Percentiles rank a stretch among this genome's conserved stretches.
Evolutionary conservation across 2,113 vertebrate species (phyloP).

Genomic region (Aphelocoma coerulescens): DNA sequence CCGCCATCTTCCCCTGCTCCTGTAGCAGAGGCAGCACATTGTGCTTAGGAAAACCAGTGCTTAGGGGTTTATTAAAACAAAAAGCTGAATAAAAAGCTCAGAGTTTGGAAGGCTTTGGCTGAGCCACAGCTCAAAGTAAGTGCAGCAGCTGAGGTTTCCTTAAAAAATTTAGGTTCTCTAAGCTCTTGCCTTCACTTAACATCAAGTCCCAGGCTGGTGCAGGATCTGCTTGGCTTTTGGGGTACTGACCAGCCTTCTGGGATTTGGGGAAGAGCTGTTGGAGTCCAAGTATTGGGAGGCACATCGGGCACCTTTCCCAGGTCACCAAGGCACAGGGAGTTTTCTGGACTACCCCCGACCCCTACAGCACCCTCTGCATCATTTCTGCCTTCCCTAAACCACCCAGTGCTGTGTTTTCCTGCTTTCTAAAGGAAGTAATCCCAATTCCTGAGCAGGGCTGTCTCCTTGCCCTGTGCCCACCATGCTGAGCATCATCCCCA

Average conservation of each 20-base stretch:
- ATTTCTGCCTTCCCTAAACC: background rate
- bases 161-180: background rate
- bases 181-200: background rate
- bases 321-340: background rate
- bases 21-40: background rate
- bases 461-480: background rate
- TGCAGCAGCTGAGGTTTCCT: background rate
- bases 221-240: fast-evolving
- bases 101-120: background rate
- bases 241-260: background rate
- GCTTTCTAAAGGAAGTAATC: background rate
- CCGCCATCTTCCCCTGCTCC: background rate
- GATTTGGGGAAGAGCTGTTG: background rate
- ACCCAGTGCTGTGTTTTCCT: fast-evolving
- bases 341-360: background rate
- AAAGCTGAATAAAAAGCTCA: background rate
- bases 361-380: background rate
- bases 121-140: background rate
- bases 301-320: background rate
- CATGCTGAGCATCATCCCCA: fast-evolving
- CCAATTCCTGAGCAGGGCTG: background rate
- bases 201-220: background rate
- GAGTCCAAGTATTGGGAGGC: background rate
- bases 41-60: background rate
- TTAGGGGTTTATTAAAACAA: background rate